Evolutionary conservation across 2,113 vertebrate species (phyloP).

Genomic region (Atlantisia rogersi): DNA sequence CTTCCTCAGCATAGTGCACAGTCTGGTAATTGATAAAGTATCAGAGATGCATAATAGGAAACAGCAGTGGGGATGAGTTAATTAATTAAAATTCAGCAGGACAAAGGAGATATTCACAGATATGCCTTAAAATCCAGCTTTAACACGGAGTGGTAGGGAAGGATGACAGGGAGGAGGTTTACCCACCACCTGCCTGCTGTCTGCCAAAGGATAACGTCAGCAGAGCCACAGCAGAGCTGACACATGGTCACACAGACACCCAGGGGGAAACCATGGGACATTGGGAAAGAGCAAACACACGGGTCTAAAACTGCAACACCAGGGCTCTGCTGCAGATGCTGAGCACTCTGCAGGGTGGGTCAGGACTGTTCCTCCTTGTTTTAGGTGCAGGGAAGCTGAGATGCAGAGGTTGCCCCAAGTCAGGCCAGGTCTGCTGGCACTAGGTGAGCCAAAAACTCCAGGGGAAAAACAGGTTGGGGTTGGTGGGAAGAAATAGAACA

Average conservation of each 20-base stretch:
- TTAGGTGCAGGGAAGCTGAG: neutral
- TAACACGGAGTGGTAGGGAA: neutral
- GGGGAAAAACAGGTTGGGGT: neutral
- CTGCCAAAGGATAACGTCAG: neutral
- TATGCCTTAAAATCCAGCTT: neutral
- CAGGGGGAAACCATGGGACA: neutral
- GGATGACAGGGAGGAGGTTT: neutral
- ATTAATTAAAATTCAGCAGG: conserved; percentile 43
- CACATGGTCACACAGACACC: neutral
- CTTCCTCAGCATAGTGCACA: neutral
- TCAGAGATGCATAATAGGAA: neutral
- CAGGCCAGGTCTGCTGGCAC: neutral
- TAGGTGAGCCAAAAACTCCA: neutral
- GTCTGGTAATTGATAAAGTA: conserved; percentile 26
- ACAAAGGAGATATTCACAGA: neutral
- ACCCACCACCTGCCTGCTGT: neutral
- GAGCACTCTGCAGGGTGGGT: neutral
- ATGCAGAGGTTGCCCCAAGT: neutral
- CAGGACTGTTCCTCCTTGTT: neutral
- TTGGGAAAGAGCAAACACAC: accelerated
- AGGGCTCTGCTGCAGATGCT: no score
- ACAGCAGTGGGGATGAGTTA: neutral
- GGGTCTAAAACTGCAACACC: neutral
- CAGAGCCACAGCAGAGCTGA: accelerated
- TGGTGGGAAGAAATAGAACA: neutral